Evolutionary conservation across 1,140 invertebrate genomes (phyloP), one percentile per base, ranked within the genome.

Genomic region (Polypedilum vanderplanki): DNA sequence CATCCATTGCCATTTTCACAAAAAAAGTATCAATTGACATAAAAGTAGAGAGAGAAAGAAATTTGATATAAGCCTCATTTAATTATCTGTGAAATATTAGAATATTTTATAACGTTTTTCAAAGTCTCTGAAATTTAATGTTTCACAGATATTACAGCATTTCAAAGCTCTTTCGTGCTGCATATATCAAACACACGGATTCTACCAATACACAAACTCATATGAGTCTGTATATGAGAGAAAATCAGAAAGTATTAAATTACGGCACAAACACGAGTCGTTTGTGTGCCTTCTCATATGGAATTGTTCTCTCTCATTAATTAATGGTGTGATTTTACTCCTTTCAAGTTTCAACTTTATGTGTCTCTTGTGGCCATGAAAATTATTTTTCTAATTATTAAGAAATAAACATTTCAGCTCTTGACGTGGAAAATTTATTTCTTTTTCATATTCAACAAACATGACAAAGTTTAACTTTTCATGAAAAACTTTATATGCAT

Each of bases 81-180:
- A 70, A 70, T 70, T 70, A 70, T 70, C 65, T 70, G 65, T 70
- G 65, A 70, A 70, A 70, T 70, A 18, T 70, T 18, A 70, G 65
- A 70, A 70, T 70, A 70, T 70, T 70, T 70, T 70, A 18, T 70
- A 70, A 70, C 65, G 65, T 70, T 70, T 70, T 70, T 70, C 18
- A 20, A 9, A 70, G 65, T 70, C 20, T 70, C 65, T 70, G 65
- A 20, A 70, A 70, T 22, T 9, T 18, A 18, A 70, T 70, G 20
- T 57, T 57, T 57, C 46, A 57, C n/a, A 57, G 17, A 70, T 70
- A 70, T 70, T 57, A 57, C 65, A 20, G 18, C 17, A 18, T 70
- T 70, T 70, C 65, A 70, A 70, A 70, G 65, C 17, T 22, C 20
- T 22, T 70, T 22, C 17, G 9, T 70, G 65, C 17, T 70, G 65